Conservation (phyloP, 2,888 invertebrate species). For the Nomada hirtipes region DNA sequence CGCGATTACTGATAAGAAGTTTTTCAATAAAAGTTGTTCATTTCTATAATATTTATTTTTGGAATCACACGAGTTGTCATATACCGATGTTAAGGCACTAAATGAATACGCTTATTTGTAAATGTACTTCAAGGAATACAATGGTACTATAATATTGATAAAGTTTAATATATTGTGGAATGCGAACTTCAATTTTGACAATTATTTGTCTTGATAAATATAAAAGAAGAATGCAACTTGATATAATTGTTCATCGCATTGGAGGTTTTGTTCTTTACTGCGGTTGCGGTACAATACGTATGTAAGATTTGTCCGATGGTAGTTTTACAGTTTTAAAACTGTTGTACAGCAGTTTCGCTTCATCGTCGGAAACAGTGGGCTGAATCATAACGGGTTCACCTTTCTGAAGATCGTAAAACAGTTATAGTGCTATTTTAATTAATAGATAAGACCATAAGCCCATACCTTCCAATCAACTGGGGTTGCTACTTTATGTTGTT, state of each 20-base stretch:
- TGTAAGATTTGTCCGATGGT: slow-evolving; percentile 94
- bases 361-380: slow-evolving; percentile 90
- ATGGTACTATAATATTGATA: slow-evolving; percentile 35
- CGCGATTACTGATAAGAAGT: slow-evolving; percentile 36
- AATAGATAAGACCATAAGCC: slow-evolving; percentile 14
- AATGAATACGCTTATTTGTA: slow-evolving; percentile 56
- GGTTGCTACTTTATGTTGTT: slow-evolving; percentile 93
- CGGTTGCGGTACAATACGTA: slow-evolving; percentile 90
- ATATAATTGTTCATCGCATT: slow-evolving; percentile 32
- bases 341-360: slow-evolving; percentile 90
- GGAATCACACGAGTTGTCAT: slow-evolving; percentile 29
- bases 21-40: slow-evolving; percentile 39
- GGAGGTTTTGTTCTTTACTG: slow-evolving; percentile 50
- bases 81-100: slow-evolving; percentile 52
- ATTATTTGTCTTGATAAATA: slow-evolving; percentile 38
- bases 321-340: slow-evolving; percentile 88
- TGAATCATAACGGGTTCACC: slow-evolving; percentile 96
- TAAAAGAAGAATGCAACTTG: slow-evolving; percentile 33
- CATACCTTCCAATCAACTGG: slow-evolving; percentile 95
- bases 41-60: slow-evolving; percentile 41
- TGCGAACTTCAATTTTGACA: slow-evolving; percentile 52
- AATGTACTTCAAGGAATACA: slow-evolving; percentile 45
- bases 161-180: slow-evolving; percentile 46
- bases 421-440: slow-evolving; percentile 14
- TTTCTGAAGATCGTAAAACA: slow-evolving; percentile 85